These are phyloP conservation scores for Calyptomena viridis DNA, from an alignment of 2,113 vertebrate species.

Conservation along the genomic window DNA sequence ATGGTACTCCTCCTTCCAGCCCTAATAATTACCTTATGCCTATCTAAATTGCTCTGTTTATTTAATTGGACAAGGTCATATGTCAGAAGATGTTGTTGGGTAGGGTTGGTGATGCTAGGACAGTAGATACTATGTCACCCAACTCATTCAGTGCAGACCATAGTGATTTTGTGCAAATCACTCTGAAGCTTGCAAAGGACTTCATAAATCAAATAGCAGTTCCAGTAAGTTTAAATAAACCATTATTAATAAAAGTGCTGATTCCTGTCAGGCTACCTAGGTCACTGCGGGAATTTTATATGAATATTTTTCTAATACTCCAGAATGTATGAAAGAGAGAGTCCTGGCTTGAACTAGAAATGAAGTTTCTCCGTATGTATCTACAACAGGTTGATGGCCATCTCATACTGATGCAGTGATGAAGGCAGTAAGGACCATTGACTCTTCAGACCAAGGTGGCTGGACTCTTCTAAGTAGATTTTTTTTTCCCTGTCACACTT, in stretches of 20 bases:
- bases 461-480: background rate
- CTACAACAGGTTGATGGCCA: background rate
- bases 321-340: background rate
- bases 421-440: background rate
- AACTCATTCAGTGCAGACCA: background rate
- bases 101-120: background rate
- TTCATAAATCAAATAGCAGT: slow-evolving; percentile 19
- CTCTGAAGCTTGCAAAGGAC: background rate
- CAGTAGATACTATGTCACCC: background rate
- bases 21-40: slow-evolving; percentile 34
- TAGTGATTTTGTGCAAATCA: background rate
- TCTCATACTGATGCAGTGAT: background rate
- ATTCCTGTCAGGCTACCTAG: background rate
- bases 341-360: background rate
- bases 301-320: background rate
- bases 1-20: slow-evolving; percentile 3
- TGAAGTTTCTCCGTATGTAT: background rate
- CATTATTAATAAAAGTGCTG: background rate
- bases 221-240: background rate
- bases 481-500: background rate
- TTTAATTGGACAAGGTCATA: slow-evolving; percentile 20
- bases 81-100: background rate
- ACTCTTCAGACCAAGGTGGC: background rate
- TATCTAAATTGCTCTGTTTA: slow-evolving; percentile 38
- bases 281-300: background rate